A percentile compares a stretch with the other conserved stretches of the same genome.
Conservation (phyloP, 2,888 invertebrate genomes). For the Thymelicus acteon region DNA sequence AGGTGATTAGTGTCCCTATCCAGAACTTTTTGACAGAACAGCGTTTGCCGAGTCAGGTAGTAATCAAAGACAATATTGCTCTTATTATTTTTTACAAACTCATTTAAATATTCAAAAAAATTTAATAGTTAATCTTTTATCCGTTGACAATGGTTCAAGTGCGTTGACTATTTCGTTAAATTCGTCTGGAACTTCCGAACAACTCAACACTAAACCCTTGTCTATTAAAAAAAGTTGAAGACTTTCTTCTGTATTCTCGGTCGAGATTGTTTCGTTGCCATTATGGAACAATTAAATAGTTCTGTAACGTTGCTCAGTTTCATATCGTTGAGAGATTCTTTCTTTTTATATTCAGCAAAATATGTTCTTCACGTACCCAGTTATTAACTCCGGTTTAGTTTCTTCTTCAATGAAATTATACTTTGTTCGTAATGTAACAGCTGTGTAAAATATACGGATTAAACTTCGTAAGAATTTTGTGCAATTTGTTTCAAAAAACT, state of each 20-base stretch:
- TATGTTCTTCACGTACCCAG: slow-evolving; percentile 14
- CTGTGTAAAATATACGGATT: no score
- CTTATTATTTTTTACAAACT: neutral
- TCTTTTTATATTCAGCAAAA: slow-evolving; percentile 6
- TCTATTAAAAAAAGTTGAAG: slow-evolving; percentile 28
- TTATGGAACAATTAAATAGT: slow-evolving; percentile 31
- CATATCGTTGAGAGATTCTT: slow-evolving; percentile 7
- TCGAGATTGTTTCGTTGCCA: slow-evolving; percentile 14
- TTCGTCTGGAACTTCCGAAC: slow-evolving; percentile 24
- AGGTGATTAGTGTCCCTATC: no score
- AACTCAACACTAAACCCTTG: slow-evolving; percentile 17
- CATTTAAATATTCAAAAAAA: no score
- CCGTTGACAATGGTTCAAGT: neutral
- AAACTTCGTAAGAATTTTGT: no score
- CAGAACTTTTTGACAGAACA: no score
- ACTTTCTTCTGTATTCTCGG: slow-evolving; percentile 15
- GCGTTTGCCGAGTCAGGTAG: no score
- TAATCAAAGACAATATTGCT: no score
- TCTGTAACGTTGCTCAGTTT: slow-evolving; percentile 23
- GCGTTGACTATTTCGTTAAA: slow-evolving; percentile 30
- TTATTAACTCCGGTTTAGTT: slow-evolving; percentile 4
- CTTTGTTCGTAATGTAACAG: no score
- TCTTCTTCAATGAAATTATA: no score
- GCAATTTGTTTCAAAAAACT: no score
- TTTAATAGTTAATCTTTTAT: neutral